phyloP scores from a whole-genome alignment of 2,113 vertebrate genomes.

The Zootoca vivipara region DNA sequence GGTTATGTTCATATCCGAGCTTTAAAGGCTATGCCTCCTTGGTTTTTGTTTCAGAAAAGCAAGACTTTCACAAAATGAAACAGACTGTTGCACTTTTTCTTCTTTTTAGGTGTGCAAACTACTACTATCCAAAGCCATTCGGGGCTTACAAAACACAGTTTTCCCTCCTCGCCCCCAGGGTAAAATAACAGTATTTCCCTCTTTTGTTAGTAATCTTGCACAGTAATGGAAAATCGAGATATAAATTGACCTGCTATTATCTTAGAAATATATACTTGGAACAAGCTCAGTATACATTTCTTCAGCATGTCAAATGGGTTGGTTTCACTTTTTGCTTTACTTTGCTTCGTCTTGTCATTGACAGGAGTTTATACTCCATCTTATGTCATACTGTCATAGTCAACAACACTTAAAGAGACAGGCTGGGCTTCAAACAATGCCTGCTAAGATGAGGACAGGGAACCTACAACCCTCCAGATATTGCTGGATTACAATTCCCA shows the following conservation, averaged over 20 bases:
- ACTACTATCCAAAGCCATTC: not conserved
- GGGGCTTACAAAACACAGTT: not conserved
- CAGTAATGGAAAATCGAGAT: not conserved
- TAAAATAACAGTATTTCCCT: conserved; percentile 17
- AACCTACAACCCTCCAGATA: not conserved
- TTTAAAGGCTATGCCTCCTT: not conserved
- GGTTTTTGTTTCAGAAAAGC: not conserved
- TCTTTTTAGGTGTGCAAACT: not conserved
- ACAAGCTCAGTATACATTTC: not conserved
- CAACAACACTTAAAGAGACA: not conserved
- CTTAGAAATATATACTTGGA: not conserved
- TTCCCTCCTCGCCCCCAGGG: not conserved
- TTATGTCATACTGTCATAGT: not conserved
- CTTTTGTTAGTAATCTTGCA: conserved; percentile 10
- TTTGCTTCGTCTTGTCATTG: not conserved
- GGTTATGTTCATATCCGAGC: not conserved
- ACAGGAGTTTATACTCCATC: not conserved
- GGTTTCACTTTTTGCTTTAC: not conserved
- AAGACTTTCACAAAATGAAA: not conserved
- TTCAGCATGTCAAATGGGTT: not conserved
- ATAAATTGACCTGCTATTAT: not conserved
- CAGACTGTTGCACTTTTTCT: not conserved
- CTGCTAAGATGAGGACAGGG: not conserved
- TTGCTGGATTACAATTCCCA: no score
- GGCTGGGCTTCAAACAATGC: not conserved